Evolutionary conservation across 1,140 invertebrate species (phyloP).

Genomic region (roundworm (Caenorhabditis elegans)): DNA sequence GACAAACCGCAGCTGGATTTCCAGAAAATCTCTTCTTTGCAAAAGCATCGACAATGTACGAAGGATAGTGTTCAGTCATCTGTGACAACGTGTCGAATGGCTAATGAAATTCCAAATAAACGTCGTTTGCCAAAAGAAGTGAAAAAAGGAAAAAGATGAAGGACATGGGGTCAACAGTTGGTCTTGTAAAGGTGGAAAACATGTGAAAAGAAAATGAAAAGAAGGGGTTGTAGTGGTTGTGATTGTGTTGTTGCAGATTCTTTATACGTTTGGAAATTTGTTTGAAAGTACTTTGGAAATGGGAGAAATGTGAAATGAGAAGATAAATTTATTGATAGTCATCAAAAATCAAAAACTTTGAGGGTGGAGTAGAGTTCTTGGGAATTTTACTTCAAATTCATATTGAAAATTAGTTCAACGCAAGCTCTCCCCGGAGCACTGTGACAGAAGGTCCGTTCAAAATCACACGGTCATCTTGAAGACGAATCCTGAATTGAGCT

Average conservation of each 20-base stretch:
- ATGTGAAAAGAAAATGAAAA: conserved; percentile 1
- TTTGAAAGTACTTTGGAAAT: neutral
- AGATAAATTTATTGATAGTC: neutral
- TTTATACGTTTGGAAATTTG: too few relatives aligned
- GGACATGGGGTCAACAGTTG: conserved; percentile 1
- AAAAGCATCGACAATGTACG: conserved; percentile 72
- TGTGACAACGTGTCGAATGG: neutral
- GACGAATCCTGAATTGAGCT: neutral
- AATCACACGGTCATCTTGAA: neutral
- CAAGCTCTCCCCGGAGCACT: neutral
- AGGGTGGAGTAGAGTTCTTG: too few relatives aligned
- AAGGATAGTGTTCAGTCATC: conserved; percentile 30
- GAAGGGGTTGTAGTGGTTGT: neutral
- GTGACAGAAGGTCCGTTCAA: conserved; percentile 2
- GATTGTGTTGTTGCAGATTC: neutral
- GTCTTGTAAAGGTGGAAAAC: neutral
- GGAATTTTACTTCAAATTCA: too few relatives aligned
- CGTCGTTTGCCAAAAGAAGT: neutral
- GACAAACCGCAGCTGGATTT: conserved; percentile 71
- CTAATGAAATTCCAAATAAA: neutral
- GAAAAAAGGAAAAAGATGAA: neutral
- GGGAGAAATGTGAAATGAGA: too few relatives aligned
- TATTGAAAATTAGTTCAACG: too few relatives aligned
- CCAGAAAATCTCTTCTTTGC: conserved; percentile 69
- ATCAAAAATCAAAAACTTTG: too few relatives aligned